Evolutionary conservation across 2,888 invertebrate genomes (phyloP), one percentile per base, ranked within the genome.

Genomic region (Blera fallax): DNA sequence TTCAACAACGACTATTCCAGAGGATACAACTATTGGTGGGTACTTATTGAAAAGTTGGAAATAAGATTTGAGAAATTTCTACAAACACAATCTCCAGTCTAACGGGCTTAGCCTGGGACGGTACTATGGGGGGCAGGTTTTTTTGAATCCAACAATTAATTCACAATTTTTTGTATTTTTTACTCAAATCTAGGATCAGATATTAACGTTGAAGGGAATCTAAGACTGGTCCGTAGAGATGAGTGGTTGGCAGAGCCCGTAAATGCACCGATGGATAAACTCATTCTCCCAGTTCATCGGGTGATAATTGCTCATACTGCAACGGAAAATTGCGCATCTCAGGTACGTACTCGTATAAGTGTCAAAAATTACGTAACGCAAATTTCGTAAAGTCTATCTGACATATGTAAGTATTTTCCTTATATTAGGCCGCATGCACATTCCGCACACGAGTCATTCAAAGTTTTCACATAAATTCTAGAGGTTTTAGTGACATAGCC

Each of bases 191-290:
- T 14, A 89, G 89, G 80, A 6, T n/a, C 65, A 1, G 88, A 88
- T 62, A 83, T 88, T 21, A 83, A 74, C 6, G 82, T 62, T 3
- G 88, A 88, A 0, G 92, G 92, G 0, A 92, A 92, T 48, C 92
- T 95, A 5, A 92, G 94, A 73, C 92, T 95, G 60, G 93, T 95
- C 0, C 90, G 93, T 1, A 91, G 95, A 34, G 90, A 92, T 0
- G 94, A 94, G 72, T 96, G 96, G 96, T 90, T 94, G 0, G 96
- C 96, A 0, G 94, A 94, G 89, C 95, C 95, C 0, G 93, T 94
- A 0, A 93, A 91, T 27, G 89, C 88, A 0, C 87, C 88, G 0
- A 80, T 94, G 69, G 90, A 91, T 10, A 87, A 88, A 3, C 92
- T 93, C 0, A 92, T 93, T 0, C 92, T 94, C 89, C 94, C 94